phyloP scores from a whole-genome alignment of 1,140 invertebrate species.

The Anoplophora glabripennis region DNA sequence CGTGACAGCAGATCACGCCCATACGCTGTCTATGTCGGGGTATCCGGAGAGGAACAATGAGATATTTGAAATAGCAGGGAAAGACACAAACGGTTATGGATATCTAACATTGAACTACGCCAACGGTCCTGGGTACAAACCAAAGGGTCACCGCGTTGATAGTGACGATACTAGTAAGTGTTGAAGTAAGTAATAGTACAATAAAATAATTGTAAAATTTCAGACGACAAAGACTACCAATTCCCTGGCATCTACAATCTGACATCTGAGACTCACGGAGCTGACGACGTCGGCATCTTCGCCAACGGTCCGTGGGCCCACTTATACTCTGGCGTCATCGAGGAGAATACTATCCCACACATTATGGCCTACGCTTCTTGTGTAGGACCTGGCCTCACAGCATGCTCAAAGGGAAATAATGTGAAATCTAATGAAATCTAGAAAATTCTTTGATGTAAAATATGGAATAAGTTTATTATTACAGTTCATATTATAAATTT shows the following conservation, averaged over 20 bases:
- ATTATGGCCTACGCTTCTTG: slow-evolving; percentile 66
- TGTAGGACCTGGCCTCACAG: slow-evolving; percentile 53
- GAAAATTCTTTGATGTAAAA: no score
- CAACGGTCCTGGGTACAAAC: slow-evolving; percentile 66
- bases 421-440: no score
- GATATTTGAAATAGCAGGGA: slow-evolving; percentile 57
- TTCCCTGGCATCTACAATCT: slow-evolving; percentile 52
- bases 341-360: slow-evolving; percentile 69
- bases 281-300: slow-evolving; percentile 63
- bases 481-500: no score
- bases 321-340: slow-evolving; percentile 64
- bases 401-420: no score
- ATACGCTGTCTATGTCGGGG: slow-evolving; percentile 61
- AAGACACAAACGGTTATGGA: slow-evolving; percentile 52
- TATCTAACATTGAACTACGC: slow-evolving; percentile 73
- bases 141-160: slow-evolving; percentile 18
- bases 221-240: slow-evolving; percentile 44
- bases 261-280: slow-evolving; percentile 56
- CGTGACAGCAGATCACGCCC: slow-evolving; percentile 66
- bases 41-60: slow-evolving; percentile 68
- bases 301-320: slow-evolving; percentile 64
- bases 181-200: no score
- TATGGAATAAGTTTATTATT: no score
- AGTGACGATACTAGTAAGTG: no score
- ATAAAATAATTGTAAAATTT: background rate